A percentile compares a stretch with the other conserved stretches of the same genome.
Conservation (phyloP, 2,113 vertebrate genomes). For the Rhynchomys soricoides region DNA sequence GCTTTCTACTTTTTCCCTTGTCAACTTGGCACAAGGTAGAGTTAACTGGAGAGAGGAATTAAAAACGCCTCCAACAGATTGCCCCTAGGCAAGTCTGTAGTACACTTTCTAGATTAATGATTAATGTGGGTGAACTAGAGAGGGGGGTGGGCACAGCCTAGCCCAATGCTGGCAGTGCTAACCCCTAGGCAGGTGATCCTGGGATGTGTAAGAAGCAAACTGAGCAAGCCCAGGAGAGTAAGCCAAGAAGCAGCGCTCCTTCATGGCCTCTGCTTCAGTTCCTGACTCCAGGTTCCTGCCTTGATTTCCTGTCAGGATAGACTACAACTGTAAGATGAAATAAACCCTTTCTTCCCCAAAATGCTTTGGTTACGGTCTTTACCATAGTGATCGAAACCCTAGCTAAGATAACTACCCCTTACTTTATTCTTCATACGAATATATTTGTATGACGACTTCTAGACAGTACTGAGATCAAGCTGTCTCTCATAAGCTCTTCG, state of each 20-base stretch:
- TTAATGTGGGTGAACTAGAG: neutral
- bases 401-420: neutral
- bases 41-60: neutral
- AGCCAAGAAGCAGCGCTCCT: neutral
- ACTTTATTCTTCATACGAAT: neutral
- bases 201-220: neutral
- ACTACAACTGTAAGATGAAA: neutral
- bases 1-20: too few species aligned
- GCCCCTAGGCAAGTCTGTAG: too few species aligned
- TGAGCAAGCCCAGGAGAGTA: neutral
- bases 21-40: neutral
- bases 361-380: neutral
- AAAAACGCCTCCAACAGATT: neutral
- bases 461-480: neutral
- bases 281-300: neutral
- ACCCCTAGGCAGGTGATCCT: neutral
- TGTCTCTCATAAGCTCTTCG: neutral
- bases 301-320: neutral
- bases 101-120: neutral
- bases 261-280: neutral
- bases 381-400: neutral
- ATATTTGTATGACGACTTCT: conserved; percentile 19
- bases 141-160: neutral
- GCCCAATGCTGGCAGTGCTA: neutral
- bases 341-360: neutral